Conservation (phyloP, 2,888 invertebrate species). For the Timandra comae region DNA sequence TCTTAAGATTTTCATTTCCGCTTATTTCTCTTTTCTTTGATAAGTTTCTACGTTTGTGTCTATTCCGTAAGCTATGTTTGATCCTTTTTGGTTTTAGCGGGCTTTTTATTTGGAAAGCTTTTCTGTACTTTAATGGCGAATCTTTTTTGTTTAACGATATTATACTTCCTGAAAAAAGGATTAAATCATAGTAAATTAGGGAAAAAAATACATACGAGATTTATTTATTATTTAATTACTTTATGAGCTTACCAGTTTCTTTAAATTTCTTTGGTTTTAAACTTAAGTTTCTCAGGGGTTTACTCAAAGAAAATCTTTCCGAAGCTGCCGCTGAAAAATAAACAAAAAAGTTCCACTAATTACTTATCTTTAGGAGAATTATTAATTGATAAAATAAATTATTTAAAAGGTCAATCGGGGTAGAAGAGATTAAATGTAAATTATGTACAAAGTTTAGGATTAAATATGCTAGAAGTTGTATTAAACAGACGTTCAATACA, state of each 20-base stretch:
- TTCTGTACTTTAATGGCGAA: slow-evolving; percentile 44
- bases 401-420: too few species aligned
- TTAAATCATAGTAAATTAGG: slow-evolving; percentile 1
- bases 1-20: slow-evolving; percentile 44
- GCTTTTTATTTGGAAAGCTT: slow-evolving; percentile 45
- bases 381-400: too few species aligned
- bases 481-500: too few species aligned
- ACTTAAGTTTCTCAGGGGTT: slow-evolving; percentile 19
- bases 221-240: too few species aligned
- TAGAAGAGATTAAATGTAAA: too few species aligned
- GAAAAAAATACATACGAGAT: too few species aligned
- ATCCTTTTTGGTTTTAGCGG: slow-evolving; percentile 50
- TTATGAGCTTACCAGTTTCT: slow-evolving; percentile 26
- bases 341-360: slow-evolving; percentile 5
- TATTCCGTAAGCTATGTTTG: slow-evolving; percentile 33
- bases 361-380: too few species aligned
- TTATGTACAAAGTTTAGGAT: too few species aligned
- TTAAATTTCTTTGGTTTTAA: slow-evolving; percentile 24
- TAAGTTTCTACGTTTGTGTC: slow-evolving; percentile 38
- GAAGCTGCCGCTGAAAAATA: slow-evolving; percentile 26
- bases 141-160: slow-evolving; percentile 24
- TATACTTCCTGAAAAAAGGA: slow-evolving; percentile 30
- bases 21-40: slow-evolving; percentile 46
- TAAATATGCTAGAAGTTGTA: too few species aligned
- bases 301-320: slow-evolving; percentile 28